These are phyloP conservation scores for Eudemis profundana DNA, from an alignment of 2,888 invertebrate species.

Conservation along the genomic window DNA sequence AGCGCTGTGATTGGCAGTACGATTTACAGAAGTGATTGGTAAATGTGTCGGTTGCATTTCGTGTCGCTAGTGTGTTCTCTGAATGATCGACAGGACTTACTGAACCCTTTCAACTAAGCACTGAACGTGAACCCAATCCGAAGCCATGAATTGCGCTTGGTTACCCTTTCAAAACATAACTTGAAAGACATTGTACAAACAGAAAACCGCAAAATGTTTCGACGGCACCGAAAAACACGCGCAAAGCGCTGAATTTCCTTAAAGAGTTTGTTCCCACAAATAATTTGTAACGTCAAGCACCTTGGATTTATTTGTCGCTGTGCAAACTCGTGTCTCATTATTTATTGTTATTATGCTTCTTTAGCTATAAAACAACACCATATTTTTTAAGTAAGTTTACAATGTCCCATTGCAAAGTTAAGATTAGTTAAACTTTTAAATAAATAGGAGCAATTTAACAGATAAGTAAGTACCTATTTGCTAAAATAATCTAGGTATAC, in stretches of 20 bases:
- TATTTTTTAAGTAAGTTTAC: neutral
- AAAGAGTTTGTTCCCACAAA: slow-evolving; percentile 38
- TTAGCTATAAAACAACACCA: neutral
- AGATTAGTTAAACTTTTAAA: neutral
- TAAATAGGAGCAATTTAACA: neutral
- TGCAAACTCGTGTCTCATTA: slow-evolving; percentile 7
- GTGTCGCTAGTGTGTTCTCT: neutral
- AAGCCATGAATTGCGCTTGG: neutral
- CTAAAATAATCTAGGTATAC: neutral
- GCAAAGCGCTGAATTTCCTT: slow-evolving; percentile 39
- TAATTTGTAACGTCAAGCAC: slow-evolving; percentile 35
- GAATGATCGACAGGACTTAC: neutral
- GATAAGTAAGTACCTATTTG: neutral
- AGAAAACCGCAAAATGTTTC: slow-evolving; percentile 39
- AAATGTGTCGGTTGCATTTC: neutral
- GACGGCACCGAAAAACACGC: slow-evolving; percentile 21
- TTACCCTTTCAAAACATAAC: slow-evolving; percentile 7
- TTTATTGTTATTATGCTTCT: slow-evolving; percentile 7
- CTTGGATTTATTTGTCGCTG: slow-evolving; percentile 28
- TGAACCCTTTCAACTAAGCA: neutral
- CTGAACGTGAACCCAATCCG: neutral
- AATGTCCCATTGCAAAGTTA: neutral
- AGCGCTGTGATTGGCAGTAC: neutral
- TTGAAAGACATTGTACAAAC: slow-evolving; percentile 32
- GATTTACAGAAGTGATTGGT: too few species aligned